A percentile compares a stretch with the other conserved stretches of the same genome.
Conservation (phyloP, 2,888 invertebrate species). For the Nomada fabriciana region DNA sequence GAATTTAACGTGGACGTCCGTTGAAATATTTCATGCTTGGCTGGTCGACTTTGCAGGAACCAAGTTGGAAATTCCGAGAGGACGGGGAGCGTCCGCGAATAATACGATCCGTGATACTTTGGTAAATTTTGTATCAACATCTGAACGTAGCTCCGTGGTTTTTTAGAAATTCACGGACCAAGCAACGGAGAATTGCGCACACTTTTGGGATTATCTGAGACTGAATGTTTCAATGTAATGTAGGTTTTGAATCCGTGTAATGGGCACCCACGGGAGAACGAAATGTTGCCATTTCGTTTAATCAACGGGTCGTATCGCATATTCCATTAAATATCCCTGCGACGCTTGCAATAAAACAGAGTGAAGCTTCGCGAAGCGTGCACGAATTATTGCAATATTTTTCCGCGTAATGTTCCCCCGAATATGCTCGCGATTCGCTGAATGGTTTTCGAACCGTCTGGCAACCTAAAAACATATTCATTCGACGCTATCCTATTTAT, state of each 20-base stretch:
- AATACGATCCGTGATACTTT: neutral
- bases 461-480: neutral
- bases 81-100: neutral
- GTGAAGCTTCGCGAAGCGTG: neutral
- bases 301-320: neutral
- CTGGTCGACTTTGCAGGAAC: neutral
- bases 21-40: slow-evolving; percentile 15
- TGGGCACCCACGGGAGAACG: too few relatives aligned
- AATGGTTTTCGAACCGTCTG: neutral
- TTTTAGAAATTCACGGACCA: neutral
- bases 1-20: slow-evolving; percentile 44
- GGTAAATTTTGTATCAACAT: neutral
- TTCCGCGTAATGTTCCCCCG: neutral
- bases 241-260: neutral
- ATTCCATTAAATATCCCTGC: neutral
- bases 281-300: neutral
- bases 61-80: slow-evolving; percentile 2
- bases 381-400: neutral
- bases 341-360: neutral
- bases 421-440: neutral
- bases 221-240: neutral
- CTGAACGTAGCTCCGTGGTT: neutral
- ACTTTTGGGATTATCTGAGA: neutral
- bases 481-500: neutral
- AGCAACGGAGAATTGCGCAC: too few relatives aligned